A percentile compares a stretch with the other conserved stretches of the same genome.
These are phyloP conservation scores for Pandemis corylana DNA, from an alignment of 2,888 invertebrate species.

Conservation along the genomic window DNA sequence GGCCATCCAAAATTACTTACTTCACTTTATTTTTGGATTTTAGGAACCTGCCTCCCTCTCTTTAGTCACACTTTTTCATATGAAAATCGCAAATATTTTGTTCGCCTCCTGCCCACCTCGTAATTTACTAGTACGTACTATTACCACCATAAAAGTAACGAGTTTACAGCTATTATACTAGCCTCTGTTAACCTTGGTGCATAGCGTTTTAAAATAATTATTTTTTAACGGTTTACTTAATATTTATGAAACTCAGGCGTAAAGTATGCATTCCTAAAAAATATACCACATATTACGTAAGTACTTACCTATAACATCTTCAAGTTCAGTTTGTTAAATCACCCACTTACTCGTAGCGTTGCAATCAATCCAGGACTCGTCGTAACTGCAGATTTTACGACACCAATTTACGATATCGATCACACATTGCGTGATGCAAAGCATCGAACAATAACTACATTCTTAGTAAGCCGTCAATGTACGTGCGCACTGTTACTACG, in stretches of 20 bases:
- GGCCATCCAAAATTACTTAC: too few species aligned
- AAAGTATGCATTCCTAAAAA: background rate
- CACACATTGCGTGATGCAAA: background rate
- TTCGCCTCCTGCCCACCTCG: too few species aligned
- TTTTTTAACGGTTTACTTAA: background rate
- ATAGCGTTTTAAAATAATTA: background rate
- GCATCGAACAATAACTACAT: background rate
- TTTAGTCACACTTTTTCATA: too few species aligned
- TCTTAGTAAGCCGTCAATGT: background rate
- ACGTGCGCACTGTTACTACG: background rate
- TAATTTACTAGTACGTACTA: background rate
- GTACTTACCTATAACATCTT: background rate
- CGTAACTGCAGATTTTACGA: background rate
- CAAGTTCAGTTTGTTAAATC: slow-evolving; percentile 4
- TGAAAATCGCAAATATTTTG: too few species aligned
- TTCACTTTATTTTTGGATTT: too few species aligned
- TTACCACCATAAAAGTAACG: background rate
- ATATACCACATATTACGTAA: background rate
- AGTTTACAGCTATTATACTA: too few species aligned
- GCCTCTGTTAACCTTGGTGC: background rate
- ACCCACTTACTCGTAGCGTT: slow-evolving; percentile 13
- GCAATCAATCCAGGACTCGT: slow-evolving; percentile 27
- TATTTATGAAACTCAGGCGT: background rate
- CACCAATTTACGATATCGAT: background rate
- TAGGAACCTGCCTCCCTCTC: too few species aligned